Conservation (phyloP, 2,113 vertebrate genomes). For the Butastur rufipennis region DNA sequence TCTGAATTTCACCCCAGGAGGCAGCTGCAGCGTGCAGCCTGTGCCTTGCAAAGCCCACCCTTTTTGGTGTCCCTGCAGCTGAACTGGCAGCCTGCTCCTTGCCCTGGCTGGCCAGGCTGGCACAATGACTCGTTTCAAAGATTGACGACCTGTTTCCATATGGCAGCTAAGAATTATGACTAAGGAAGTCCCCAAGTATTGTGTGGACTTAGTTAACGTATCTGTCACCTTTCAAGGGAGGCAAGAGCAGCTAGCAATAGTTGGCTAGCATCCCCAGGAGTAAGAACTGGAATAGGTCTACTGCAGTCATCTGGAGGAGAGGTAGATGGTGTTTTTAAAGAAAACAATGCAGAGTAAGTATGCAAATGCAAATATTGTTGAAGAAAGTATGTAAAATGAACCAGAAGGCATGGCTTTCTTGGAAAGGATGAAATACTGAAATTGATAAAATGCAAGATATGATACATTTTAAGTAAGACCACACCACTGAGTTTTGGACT, state of each 20-base stretch:
- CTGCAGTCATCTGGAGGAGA: neutral
- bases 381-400: neutral
- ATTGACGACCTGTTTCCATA: neutral
- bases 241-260: neutral
- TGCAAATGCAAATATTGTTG: neutral
- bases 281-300: neutral
- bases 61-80: neutral
- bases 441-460: neutral
- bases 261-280: neutral
- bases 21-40: neutral
- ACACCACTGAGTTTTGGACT: neutral
- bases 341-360: neutral
- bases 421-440: neutral
- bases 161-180: neutral
- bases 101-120: neutral
- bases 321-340: neutral
- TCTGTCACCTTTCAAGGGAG: neutral
- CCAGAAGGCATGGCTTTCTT: neutral
- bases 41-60: neutral
- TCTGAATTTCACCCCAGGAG: neutral
- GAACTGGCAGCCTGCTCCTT: neutral
- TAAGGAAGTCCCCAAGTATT: neutral
- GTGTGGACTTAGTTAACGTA: neutral
- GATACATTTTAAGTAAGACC: neutral
- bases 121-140: neutral